phyloP scores from a whole-genome alignment of 1,140 invertebrate genomes.

The Neodiprion pinetum region DNA sequence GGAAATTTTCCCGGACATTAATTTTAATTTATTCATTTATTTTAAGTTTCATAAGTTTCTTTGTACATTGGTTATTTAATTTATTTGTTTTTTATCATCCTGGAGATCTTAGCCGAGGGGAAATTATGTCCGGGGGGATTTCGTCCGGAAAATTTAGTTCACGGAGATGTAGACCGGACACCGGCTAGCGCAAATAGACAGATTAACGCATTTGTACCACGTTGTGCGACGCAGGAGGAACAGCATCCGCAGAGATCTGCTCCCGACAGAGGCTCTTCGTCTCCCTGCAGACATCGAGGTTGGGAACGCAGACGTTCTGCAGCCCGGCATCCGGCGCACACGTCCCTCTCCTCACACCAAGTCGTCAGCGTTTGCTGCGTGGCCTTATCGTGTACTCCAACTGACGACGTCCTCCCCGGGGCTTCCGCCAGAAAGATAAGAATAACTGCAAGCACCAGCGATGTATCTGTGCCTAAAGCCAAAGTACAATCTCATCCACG shows the following conservation, averaged over 20 bases:
- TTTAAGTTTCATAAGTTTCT: too few relatives aligned
- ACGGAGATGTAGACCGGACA: too few relatives aligned
- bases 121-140: too few relatives aligned
- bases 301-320: background rate
- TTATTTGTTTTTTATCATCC: too few relatives aligned
- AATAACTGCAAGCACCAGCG: background rate
- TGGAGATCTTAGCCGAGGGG: too few relatives aligned
- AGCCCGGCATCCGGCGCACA: slow-evolving; percentile 8
- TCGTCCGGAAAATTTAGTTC: too few relatives aligned
- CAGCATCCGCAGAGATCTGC: slow-evolving; percentile 20
- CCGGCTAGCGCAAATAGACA: too few relatives aligned
- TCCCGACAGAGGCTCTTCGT: slow-evolving; percentile 2
- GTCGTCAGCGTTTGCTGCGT: background rate
- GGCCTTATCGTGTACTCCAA: background rate
- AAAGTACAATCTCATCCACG: background rate
- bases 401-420: background rate
- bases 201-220: slow-evolving; percentile 8
- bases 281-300: slow-evolving; percentile 8
- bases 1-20: too few relatives aligned
- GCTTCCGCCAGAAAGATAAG: background rate
- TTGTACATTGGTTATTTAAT: too few relatives aligned
- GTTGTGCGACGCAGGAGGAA: slow-evolving; percentile 13
- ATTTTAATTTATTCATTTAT: too few relatives aligned
- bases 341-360: slow-evolving; percentile 12
- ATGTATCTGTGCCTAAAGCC: too few relatives aligned